phyloP scores from a whole-genome alignment of 2,113 vertebrate genomes.

The Sitta europaea region DNA sequence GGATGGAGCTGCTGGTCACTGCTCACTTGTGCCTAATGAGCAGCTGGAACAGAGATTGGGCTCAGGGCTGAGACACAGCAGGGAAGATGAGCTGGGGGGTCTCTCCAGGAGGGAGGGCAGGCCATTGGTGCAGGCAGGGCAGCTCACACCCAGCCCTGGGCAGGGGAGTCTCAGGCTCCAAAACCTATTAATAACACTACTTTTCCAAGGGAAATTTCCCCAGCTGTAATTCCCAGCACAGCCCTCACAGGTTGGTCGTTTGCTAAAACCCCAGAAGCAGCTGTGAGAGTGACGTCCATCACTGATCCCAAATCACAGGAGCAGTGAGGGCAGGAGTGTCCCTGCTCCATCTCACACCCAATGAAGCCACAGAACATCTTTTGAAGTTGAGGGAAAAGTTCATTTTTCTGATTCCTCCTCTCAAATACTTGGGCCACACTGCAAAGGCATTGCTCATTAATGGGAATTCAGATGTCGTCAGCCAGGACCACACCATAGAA shows the following conservation, averaged over 20 bases:
- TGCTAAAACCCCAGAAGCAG: background rate
- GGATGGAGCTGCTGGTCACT: background rate
- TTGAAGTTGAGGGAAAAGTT: background rate
- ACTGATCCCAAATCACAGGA: background rate
- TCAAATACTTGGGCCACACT: background rate
- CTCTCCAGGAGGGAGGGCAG: background rate
- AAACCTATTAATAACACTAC: background rate
- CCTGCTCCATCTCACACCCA: background rate
- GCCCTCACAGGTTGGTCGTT: background rate
- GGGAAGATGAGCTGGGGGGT: background rate
- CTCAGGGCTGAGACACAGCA: rapidly evolving
- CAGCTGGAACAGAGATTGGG: rapidly evolving
- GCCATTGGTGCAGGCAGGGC: background rate
- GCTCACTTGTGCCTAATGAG: rapidly evolving
- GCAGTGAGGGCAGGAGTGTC: rapidly evolving
- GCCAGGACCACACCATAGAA: rapidly evolving
- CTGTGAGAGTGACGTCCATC: background rate
- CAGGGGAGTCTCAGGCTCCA: background rate
- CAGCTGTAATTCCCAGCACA: background rate
- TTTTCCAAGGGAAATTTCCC: background rate
- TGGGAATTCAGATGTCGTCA: rapidly evolving
- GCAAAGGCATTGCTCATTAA: rapidly evolving
- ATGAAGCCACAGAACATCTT: rapidly evolving
- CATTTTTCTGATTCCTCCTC: background rate
- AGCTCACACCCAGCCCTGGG: background rate